Conservation (phyloP, 1,140 invertebrate genomes). For the Argopecten irradians region DNA sequence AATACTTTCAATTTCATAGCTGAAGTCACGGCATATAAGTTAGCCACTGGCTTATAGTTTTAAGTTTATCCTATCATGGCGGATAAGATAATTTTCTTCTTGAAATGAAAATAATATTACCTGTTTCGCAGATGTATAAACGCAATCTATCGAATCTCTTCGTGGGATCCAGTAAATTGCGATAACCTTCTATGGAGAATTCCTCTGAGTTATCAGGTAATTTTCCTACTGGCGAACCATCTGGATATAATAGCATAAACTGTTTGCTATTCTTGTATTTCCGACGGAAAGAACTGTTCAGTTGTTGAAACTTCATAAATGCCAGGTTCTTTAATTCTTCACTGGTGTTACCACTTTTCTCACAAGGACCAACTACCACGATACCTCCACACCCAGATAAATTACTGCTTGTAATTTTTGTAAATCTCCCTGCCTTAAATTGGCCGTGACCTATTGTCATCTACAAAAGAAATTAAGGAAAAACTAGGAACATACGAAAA, state of each 20-base stretch:
- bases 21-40: no score
- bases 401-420: neutral
- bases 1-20: no score
- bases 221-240: neutral
- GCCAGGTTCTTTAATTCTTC: neutral
- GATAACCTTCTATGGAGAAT: slow-evolving; percentile 25
- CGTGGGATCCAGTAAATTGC: neutral
- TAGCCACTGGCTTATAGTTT: no score
- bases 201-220: slow-evolving; percentile 6
- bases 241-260: slow-evolving; percentile 24
- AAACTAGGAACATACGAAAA: no score
- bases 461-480: neutral
- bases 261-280: neutral
- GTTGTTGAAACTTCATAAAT: slow-evolving; percentile 28
- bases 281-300: slow-evolving; percentile 10
- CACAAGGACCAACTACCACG: neutral
- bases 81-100: no score
- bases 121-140: neutral
- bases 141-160: slow-evolving; percentile 21
- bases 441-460: slow-evolving; percentile 25
- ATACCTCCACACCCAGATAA: slow-evolving; percentile 15
- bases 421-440: neutral
- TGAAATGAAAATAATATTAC: neutral
- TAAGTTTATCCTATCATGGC: no score
- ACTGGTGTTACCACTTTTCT: neutral